Evolutionary conservation across 2,888 invertebrate species (phyloP).

Genomic region (Drosophila flavopinicola): DNA sequence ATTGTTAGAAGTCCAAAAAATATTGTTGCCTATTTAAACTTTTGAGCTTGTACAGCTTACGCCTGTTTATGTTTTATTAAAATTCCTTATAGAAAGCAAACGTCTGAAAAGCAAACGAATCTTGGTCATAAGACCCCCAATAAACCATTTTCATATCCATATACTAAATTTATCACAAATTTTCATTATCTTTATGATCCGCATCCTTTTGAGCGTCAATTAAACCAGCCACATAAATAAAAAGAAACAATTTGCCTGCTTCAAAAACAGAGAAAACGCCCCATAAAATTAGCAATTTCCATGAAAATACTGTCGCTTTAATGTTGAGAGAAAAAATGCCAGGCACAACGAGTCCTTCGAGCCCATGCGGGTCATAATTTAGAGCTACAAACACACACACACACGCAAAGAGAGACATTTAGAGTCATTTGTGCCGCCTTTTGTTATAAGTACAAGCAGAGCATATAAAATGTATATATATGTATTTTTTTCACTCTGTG

Average conservation of each 20-base stretch:
- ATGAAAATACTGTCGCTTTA: constrained; percentile 70
- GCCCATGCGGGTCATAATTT: constrained; percentile 64
- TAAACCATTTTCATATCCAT: constrained; percentile 4
- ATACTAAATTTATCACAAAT: constrained; percentile 22
- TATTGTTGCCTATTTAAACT: too few relatives aligned
- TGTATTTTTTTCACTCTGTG: constrained; percentile 16
- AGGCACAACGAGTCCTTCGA: constrained; percentile 45
- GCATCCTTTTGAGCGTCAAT: constrained; percentile 44
- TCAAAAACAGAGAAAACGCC: constrained; percentile 25
- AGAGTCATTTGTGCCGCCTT: constrained; percentile 67
- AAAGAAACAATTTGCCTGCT: constrained; percentile 56
- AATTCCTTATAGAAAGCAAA: too few relatives aligned
- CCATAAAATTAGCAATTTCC: constrained; percentile 69
- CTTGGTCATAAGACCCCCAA: not conserved
- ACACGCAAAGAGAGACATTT: constrained; percentile 37
- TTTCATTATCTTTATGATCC: constrained; percentile 60
- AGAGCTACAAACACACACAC: constrained; percentile 32
- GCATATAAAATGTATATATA: constrained; percentile 35
- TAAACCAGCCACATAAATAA: constrained; percentile 70
- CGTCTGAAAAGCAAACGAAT: not conserved
- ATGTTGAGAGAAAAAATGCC: constrained; percentile 70
- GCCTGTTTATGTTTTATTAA: too few relatives aligned
- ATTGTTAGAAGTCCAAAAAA: too few relatives aligned
- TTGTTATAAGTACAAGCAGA: constrained; percentile 68
- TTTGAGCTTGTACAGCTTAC: too few relatives aligned